Evolutionary conservation across 2,888 invertebrate species (phyloP).

Genomic region (Capitulum mitella): DNA sequence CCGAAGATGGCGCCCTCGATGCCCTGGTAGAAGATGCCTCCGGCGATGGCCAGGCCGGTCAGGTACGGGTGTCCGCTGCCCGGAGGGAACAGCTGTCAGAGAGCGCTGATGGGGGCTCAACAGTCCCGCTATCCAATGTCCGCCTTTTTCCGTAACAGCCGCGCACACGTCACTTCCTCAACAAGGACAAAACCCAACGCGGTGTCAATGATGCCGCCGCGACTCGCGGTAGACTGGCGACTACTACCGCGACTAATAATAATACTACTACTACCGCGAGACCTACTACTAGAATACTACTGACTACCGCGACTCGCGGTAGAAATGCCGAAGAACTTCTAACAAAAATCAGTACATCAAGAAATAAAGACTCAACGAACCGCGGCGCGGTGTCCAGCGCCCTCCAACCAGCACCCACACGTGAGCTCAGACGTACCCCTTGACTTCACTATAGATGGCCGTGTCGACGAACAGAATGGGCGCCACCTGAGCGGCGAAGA

Average conservation of each 20-base stretch:
- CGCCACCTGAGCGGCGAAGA: constrained; percentile 76
- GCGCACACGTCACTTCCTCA: too few relatives aligned
- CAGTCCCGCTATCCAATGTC: not conserved
- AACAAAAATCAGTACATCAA: too few relatives aligned
- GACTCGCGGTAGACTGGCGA: not conserved
- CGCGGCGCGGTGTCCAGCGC: too few relatives aligned
- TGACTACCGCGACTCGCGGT: too few relatives aligned
- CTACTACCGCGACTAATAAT: not conserved
- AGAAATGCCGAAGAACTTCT: too few relatives aligned
- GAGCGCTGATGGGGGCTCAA: not conserved
- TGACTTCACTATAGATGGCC: constrained; percentile 93
- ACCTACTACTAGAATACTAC: too few relatives aligned
- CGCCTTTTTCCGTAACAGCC: not conserved
- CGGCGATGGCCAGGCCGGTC: constrained; percentile 92
- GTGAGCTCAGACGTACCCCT: constrained; percentile 76
- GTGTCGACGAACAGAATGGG: constrained; percentile 90
- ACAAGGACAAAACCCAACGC: too few relatives aligned
- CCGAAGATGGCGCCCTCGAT: constrained; percentile 96
- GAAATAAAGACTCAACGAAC: too few relatives aligned
- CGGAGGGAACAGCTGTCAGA: constrained; percentile 24
- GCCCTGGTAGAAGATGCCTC: constrained; percentile 94
- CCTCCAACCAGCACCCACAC: too few relatives aligned
- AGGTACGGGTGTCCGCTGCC: constrained; percentile 94
- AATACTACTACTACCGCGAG: not conserved
- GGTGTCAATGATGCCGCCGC: not conserved